A percentile compares a stretch with the other conserved stretches of the same genome.
phyloP scores from a whole-genome alignment of 2,113 vertebrate species.

The Mesembrinibis cayennensis region DNA sequence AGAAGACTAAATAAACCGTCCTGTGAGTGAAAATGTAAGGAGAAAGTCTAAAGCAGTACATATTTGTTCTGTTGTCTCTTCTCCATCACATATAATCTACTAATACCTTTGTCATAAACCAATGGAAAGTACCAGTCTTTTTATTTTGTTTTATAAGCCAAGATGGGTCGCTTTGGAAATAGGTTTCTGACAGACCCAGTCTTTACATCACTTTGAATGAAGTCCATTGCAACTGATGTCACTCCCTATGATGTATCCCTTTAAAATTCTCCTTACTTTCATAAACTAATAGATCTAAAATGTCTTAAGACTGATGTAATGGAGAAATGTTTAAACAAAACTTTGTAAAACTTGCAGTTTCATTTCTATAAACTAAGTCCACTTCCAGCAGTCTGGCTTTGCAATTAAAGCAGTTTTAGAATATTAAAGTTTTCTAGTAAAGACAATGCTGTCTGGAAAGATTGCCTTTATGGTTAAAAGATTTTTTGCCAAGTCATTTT shows the following conservation, averaged over 20 bases:
- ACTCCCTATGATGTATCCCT: neutral
- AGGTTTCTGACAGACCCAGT: neutral
- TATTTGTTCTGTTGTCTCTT: neutral
- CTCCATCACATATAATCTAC: neutral
- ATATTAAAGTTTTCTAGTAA: neutral
- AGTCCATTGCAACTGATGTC: neutral
- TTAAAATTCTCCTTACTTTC: conserved; percentile 3
- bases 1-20: neutral
- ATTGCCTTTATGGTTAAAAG: neutral
- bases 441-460: neutral
- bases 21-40: neutral
- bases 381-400: neutral
- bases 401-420: neutral
- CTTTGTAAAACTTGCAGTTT: neutral
- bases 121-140: neutral
- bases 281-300: neutral
- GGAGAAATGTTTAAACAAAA: neutral
- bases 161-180: neutral
- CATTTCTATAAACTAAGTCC: neutral
- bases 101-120: neutral
- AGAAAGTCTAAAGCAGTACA: neutral
- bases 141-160: neutral
- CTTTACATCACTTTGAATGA: neutral
- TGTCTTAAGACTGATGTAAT: neutral
- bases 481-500: neutral